phyloP scores from a whole-genome alignment of 2,888 invertebrate species.

The Bombylius major region DNA sequence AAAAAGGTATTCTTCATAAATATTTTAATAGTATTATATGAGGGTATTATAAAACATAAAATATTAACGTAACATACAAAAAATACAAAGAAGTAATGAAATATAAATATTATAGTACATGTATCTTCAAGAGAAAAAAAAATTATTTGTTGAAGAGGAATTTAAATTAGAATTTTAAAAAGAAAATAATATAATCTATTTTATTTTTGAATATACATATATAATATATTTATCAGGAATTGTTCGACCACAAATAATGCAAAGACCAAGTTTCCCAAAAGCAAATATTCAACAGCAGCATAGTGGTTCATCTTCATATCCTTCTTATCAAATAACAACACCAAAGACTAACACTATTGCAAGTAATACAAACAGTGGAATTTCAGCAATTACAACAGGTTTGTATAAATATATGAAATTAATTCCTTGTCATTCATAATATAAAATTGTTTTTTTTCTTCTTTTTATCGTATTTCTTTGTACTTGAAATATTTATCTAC shows the following conservation, averaged over 20 bases:
- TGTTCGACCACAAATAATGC: constrained; percentile 61
- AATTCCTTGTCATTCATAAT: too few relatives aligned
- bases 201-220: too few relatives aligned
- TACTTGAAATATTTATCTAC: too few relatives aligned
- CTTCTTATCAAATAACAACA: constrained; percentile 18
- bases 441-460: too few relatives aligned
- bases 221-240: constrained; percentile 42
- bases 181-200: not conserved
- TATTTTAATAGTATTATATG: not conserved
- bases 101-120: too few relatives aligned
- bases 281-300: constrained; percentile 31
- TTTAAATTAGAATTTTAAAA: not conserved
- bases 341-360: constrained; percentile 25
- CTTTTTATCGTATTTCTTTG: too few relatives aligned
- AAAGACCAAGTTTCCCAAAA: constrained; percentile 49
- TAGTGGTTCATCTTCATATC: constrained; percentile 9
- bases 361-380: constrained; percentile 36
- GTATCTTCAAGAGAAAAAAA: too few relatives aligned
- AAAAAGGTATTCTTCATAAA: not conserved
- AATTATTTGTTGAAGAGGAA: too few relatives aligned
- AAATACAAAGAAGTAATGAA: too few relatives aligned
- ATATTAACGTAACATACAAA: too few relatives aligned
- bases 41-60: too few relatives aligned
- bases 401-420: not conserved
- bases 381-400: constrained; percentile 35